Percentiles rank a stretch among this genome's conserved stretches.
These are phyloP conservation scores for Platycercus adscitus DNA, from an alignment of 2,113 vertebrate genomes.

Conservation along the genomic window DNA sequence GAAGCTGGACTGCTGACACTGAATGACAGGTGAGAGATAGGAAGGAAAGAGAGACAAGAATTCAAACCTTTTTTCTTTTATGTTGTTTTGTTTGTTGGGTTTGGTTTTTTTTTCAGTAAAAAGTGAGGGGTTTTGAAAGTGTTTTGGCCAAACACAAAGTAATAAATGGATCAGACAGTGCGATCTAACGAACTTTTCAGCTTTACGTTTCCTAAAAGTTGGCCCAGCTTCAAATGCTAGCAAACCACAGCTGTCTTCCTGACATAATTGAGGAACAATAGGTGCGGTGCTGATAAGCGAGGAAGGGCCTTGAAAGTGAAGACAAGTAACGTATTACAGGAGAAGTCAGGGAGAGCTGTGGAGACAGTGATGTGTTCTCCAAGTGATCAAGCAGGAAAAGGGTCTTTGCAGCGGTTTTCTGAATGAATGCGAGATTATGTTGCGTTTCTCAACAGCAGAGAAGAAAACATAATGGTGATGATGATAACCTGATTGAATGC, in stretches of 20 bases:
- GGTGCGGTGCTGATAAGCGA: background rate
- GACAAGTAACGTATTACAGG: background rate
- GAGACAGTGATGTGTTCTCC: background rate
- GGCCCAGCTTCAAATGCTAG: background rate
- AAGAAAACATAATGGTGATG: background rate
- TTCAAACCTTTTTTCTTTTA: background rate
- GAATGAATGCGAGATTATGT: background rate
- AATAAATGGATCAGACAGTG: background rate
- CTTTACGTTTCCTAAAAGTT: background rate
- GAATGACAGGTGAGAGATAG: background rate
- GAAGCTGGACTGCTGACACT: background rate
- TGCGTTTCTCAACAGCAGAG: background rate
- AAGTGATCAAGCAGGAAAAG: background rate
- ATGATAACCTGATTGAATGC: background rate
- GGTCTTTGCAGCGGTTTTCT: background rate
- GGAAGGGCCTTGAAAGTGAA: background rate
- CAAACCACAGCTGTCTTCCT: background rate
- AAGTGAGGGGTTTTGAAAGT: background rate
- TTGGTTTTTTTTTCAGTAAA: background rate
- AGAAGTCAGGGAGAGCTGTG: background rate
- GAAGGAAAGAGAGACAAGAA: background rate
- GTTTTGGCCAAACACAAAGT: background rate
- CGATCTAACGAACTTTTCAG: background rate
- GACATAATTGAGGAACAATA: background rate
- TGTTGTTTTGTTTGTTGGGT: background rate